Conservation (phyloP, 2,888 invertebrate genomes). For the Pristionchus maxplancki region DNA sequence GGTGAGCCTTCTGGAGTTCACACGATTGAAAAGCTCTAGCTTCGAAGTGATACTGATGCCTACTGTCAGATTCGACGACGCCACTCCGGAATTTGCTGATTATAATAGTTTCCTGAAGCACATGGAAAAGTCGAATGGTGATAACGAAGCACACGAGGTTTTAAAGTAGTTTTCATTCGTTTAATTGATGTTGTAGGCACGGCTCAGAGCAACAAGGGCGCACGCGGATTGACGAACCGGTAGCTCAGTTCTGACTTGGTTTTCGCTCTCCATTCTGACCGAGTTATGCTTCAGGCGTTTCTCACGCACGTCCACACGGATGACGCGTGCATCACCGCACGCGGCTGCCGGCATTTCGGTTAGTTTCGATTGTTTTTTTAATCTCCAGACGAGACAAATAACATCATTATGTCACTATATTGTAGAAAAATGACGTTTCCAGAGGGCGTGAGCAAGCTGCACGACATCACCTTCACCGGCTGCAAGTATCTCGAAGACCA, state of each 20-base stretch:
- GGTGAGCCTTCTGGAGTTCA: no score
- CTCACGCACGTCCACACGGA: slow-evolving; percentile 3
- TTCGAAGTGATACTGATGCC: no score
- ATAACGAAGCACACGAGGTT: neutral
- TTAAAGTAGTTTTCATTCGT: no score
- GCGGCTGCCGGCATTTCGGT: neutral
- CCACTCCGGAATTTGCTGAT: neutral
- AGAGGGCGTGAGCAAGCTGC: slow-evolving; percentile 7
- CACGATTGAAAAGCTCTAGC: no score
- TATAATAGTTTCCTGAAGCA: neutral
- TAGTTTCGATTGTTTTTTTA: neutral
- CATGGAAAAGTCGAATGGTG: neutral
- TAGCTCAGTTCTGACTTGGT: no score
- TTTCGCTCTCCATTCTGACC: no score
- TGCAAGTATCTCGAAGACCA: slow-evolving; percentile 41
- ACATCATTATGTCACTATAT: no score
- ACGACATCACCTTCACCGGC: neutral
- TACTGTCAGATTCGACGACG: no score
- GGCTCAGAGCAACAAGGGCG: no score
- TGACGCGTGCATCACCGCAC: neutral
- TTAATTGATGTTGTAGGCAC: no score
- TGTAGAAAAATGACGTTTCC: neutral
- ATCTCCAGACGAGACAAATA: neutral
- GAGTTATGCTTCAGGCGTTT: neutral
- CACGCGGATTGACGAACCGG: no score